Conservation (phyloP, 1,140 invertebrate genomes). For the Galendromus occidentalis region DNA sequence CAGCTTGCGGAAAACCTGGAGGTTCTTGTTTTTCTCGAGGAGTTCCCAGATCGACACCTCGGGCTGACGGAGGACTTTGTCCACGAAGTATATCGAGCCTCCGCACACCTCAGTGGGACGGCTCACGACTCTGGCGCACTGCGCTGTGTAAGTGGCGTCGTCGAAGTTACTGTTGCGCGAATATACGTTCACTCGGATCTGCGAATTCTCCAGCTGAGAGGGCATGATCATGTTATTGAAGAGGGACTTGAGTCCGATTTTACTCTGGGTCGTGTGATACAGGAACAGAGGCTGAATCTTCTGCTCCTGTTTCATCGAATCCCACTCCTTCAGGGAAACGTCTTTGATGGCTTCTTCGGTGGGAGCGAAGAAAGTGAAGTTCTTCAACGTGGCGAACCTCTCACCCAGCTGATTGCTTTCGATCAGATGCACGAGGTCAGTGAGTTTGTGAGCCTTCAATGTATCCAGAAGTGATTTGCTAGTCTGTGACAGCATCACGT, state of each 20-base stretch:
- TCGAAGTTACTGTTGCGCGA: conserved; percentile 25
- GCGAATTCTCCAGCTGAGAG: conserved; percentile 26
- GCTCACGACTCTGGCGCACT: conserved; percentile 39
- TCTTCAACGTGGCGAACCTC: conserved; percentile 26
- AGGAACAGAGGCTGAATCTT: conserved; percentile 34
- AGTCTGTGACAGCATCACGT: conserved; percentile 31
- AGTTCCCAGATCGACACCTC: conserved; percentile 29
- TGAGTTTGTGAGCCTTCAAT: conserved; percentile 27
- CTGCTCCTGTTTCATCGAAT: conserved; percentile 23
- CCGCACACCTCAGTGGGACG: conserved; percentile 40
- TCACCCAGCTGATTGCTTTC: conserved; percentile 27
- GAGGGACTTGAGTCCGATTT: conserved; percentile 32
- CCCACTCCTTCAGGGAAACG: conserved; percentile 17
- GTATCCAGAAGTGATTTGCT: conserved; percentile 18
- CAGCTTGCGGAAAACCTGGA: conserved; percentile 29
- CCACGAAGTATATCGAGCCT: conserved; percentile 38
- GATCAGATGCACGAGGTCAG: conserved; percentile 28
- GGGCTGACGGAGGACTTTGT: conserved; percentile 30
- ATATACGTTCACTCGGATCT: conserved; percentile 16
- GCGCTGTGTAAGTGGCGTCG: conserved; percentile 27
- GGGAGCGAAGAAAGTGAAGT: conserved; percentile 36
- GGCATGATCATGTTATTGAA: conserved; percentile 31
- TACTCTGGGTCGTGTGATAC: conserved; percentile 36
- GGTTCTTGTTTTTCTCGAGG: conserved; percentile 29
- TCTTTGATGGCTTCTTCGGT: conserved; percentile 30